Conservation (phyloP, 2,797 vertebrate species). For the Pogoniulus pusillus region DNA sequence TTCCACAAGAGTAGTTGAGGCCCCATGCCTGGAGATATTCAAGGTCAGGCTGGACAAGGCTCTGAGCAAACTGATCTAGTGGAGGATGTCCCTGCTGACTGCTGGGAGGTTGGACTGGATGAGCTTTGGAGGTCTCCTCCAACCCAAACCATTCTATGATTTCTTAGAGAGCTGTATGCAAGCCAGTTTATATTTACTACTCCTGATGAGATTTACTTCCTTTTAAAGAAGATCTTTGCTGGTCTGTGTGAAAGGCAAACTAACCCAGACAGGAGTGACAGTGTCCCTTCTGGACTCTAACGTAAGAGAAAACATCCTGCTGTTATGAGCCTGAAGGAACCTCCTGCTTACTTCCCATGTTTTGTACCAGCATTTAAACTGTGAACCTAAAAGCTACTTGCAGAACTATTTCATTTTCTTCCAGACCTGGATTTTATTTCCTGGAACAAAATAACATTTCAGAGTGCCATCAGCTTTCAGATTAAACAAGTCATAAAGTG, state of each 20-base stretch:
- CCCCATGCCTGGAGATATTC: no score
- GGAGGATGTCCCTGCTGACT: no score
- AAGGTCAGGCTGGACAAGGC: no score
- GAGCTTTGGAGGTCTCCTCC: no score
- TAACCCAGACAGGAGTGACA: not conserved
- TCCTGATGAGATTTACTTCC: not conserved
- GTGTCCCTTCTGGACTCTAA: not conserved
- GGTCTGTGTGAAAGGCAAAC: not conserved
- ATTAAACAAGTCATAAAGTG: slow-evolving; percentile 57
- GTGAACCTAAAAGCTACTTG: not conserved
- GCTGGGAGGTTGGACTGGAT: no score
- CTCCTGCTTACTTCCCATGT: not conserved
- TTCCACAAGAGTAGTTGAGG: no score
- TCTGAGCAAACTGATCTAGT: no score
- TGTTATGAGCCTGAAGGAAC: not conserved
- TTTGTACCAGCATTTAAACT: not conserved
- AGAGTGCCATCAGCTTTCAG: slow-evolving; percentile 49
- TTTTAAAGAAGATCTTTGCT: not conserved
- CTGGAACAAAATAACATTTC: slow-evolving; percentile 44
- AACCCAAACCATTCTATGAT: no score
- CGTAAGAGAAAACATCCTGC: not conserved
- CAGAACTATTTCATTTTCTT: slow-evolving; percentile 9
- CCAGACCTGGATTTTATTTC: slow-evolving; percentile 48
- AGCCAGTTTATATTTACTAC: no score
- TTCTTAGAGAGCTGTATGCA: no score